phyloP scores from a whole-genome alignment of 2,113 vertebrate genomes.

The Mus spicilegus region DNA sequence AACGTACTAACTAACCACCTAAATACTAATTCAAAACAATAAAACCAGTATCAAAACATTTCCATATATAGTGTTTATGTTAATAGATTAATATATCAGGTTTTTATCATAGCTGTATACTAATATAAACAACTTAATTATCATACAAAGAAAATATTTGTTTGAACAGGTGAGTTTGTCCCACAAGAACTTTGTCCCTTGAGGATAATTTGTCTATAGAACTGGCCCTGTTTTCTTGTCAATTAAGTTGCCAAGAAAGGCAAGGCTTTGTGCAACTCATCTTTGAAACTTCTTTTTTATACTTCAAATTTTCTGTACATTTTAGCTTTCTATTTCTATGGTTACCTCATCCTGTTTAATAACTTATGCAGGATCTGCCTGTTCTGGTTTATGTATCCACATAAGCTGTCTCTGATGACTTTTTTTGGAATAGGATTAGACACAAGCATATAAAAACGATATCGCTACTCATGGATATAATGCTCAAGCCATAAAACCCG shows the following conservation, averaged over 20 bases:
- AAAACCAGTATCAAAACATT: not conserved
- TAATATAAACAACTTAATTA: conserved; percentile 43
- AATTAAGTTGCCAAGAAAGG: not conserved
- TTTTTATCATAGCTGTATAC: not conserved
- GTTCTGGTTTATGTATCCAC: conserved; percentile 33
- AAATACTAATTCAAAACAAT: not conserved
- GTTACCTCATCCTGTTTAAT: conserved; percentile 32
- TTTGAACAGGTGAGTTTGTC: not conserved
- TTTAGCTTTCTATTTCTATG: conserved; percentile 39
- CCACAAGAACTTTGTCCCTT: not conserved
- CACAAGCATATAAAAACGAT: conserved; percentile 57
- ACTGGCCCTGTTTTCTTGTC: not conserved
- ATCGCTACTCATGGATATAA: conserved; percentile 55
- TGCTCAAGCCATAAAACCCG: conserved; percentile 40
- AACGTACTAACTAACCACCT: not conserved
- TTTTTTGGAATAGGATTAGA: conserved; percentile 61
- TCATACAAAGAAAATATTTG: not conserved
- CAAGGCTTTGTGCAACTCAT: not conserved
- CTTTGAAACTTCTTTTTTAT: not conserved
- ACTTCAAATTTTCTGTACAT: conserved; percentile 13
- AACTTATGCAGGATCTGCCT: conserved; percentile 54
- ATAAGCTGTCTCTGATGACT: conserved; percentile 46
- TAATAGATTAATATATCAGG: not conserved
- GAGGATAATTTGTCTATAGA: not conserved
- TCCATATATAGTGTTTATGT: not conserved